Base-by-base conservation (phyloP, 2,113 vertebrate genomes). In the Amphilophus citrinellus region DNA sequence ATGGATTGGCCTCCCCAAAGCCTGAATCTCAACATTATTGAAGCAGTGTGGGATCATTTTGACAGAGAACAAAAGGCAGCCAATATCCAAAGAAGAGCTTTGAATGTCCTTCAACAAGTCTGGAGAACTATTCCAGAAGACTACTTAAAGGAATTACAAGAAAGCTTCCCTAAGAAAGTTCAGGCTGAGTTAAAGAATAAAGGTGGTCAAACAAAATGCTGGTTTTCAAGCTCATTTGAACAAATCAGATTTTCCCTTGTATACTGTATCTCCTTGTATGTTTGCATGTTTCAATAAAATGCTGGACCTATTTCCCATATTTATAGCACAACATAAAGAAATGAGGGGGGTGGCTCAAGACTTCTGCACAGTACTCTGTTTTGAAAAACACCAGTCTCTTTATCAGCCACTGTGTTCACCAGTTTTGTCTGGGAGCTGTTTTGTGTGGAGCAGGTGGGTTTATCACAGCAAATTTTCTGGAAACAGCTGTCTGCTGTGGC, bases 381-480 rank as follows among this genome's bases (percentile, higher is more conserved):
- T 56, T 0, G 27, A 27, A 73, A 73, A 53, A 32, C 1, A 30
- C 10, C n/a, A 13, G 10, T 32, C 10, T 76, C 20, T 77, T 66
- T 18, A 39, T 30, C 20, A 37, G 78, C 9, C 30, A 4, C 30
- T 61, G 4, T 76, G 39, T 75, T 60, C 30, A 73, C 24, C 42
- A 44, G 5, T 24, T 57, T 39, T 44, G 68, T 73, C 68, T 73
- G 68, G 68, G 47, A 73, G 68, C 53, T 15, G 1, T 60, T 75
- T 83, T 2, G 4, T 35, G 5, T 22, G 68, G 60, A 9, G 18
- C 80, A 63, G 71, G 50, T 53, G 3, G n/a, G 20, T 62, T 84
- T 44, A 87, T 87, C 50, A 18, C 35, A 53, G 44, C 18, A 42
- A 11, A 32, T 65, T 83, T 83, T 57, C 75, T 68, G 75, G 8